Conservation (phyloP, 2,888 invertebrate species). For the Napeogenes sylphis region DNA sequence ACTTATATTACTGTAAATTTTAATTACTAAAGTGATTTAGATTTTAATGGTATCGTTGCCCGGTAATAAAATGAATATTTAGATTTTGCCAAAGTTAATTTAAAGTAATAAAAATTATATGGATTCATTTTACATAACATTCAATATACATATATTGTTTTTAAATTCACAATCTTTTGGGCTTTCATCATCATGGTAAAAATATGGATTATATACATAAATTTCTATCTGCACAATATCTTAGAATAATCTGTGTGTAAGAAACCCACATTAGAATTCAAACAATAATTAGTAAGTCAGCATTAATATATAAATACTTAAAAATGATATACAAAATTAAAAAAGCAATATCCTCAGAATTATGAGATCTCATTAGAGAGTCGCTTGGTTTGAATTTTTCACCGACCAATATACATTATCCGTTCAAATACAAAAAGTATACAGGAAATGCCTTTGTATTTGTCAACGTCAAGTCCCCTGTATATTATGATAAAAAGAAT, state of each 20-base stretch:
- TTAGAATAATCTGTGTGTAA: too few relatives aligned
- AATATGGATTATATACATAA: too few relatives aligned
- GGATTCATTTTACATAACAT: too few relatives aligned
- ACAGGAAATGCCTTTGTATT: slow-evolving; percentile 72
- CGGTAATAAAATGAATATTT: neutral
- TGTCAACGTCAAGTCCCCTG: slow-evolving; percentile 71
- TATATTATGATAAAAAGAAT: slow-evolving; percentile 54
- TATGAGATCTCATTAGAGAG: slow-evolving; percentile 17
- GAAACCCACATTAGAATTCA: too few relatives aligned
- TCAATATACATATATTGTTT: too few relatives aligned
- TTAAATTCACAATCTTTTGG: too few relatives aligned
- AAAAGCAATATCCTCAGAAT: slow-evolving; percentile 6
- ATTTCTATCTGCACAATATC: too few relatives aligned
- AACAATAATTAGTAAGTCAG: neutral
- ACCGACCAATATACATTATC: slow-evolving; percentile 65
- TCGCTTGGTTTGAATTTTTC: slow-evolving; percentile 35
- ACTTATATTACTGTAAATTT: slow-evolving; percentile 38
- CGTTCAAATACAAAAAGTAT: slow-evolving; percentile 63
- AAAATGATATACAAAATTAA: neutral
- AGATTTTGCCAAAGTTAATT: too few relatives aligned
- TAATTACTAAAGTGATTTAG: slow-evolving; percentile 31
- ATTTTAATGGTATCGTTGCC: slow-evolving; percentile 1
- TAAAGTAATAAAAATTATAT: too few relatives aligned
- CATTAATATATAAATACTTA: too few relatives aligned
- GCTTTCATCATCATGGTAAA: too few relatives aligned